These are phyloP conservation scores for Drosophila anomalata DNA, from an alignment of 2,888 invertebrate genomes.

Conservation along the genomic window DNA sequence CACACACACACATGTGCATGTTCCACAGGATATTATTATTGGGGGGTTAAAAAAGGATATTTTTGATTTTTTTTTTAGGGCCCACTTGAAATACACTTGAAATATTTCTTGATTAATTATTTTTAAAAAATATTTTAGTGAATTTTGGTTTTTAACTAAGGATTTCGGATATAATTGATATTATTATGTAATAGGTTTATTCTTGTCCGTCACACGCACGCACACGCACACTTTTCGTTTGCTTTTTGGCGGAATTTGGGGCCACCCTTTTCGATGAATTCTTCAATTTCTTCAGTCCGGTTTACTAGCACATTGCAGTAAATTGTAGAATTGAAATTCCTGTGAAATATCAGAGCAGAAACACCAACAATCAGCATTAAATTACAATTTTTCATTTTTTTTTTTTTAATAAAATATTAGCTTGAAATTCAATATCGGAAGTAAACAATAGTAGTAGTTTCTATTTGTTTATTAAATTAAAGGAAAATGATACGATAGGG, in stretches of 20 bases:
- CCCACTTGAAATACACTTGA: not conserved
- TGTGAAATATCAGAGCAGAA: slow-evolving; percentile 34
- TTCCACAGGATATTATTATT: too few relatives aligned
- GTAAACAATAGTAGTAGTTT: not conserved
- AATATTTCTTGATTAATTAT: slow-evolving; percentile 2
- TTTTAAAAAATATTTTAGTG: not conserved
- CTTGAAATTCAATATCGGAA: not conserved
- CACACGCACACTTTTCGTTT: slow-evolving; percentile 37
- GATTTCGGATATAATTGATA: slow-evolving; percentile 17
- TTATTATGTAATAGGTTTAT: slow-evolving; percentile 4
- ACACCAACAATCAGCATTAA: slow-evolving; percentile 14
- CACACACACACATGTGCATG: slow-evolving; percentile 32
- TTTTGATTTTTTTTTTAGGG: not conserved
- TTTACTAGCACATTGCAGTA: slow-evolving; percentile 66
- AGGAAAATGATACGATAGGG: too few relatives aligned
- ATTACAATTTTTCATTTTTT: not conserved
- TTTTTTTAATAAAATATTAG: too few relatives aligned
- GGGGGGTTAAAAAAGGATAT: too few relatives aligned
- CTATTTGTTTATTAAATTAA: slow-evolving; percentile 42
- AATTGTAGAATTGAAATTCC: slow-evolving; percentile 71
- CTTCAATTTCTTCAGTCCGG: slow-evolving; percentile 34
- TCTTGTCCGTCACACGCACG: slow-evolving; percentile 40
- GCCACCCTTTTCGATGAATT: slow-evolving; percentile 47
- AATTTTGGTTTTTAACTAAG: slow-evolving; percentile 50
- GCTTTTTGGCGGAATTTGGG: slow-evolving; percentile 2